Base-by-base conservation (phyloP, 2,888 invertebrate genomes). In the Petrolisthes manimaculis region DNA sequence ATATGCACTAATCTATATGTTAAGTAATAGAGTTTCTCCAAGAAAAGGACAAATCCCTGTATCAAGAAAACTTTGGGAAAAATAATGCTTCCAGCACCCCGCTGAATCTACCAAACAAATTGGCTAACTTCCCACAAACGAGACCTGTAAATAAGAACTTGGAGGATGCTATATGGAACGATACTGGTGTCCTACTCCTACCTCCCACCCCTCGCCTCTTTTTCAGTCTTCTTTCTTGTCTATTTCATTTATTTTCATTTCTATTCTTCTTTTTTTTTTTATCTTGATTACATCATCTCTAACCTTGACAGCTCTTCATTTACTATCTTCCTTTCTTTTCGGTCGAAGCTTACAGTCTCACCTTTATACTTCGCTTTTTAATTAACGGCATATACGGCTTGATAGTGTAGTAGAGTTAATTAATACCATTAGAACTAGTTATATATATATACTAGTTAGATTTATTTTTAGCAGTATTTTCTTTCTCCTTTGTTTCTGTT, bases 141-240 rank as follows among this genome's bases (percentile, higher is more conserved):
- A 82, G 82, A 69, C 61, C 37, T 67, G 82, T 82, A 82, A 82
- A 82, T 67, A 82, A 67, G 82, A 82, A 82, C 82, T 82, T 82
- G 51, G 82, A 53, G 51, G 82, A 53, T 71, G 71, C 21, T 71
- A 21, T n/a, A 71, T 37, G 51, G 82, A 51, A 24, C 37, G 82
- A 37, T 37, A 24, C 37, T 37, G 74, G 24, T 21, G 24, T 18
- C 74, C 56, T 18, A 54, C 56, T 14, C 55, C 56, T 24, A 5
- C 55, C 56, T 5, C 55, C 56, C 54, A 5, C 54, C 12, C 56
- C 6, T 56, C 55, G 3, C 21, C 4, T 80, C 55, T 56, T 24
- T 12, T 56, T 6, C 37, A 21, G 4, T 4, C 75, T 56, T 6
- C 37, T 9, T 0, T 4, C 75, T 3, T 21, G 4, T 21, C 8